Evolutionary conservation across 2,797 vertebrate genomes (phyloP), one percentile per base, ranked within the genome.

Genomic region (Myripristis murdjan): DNA sequence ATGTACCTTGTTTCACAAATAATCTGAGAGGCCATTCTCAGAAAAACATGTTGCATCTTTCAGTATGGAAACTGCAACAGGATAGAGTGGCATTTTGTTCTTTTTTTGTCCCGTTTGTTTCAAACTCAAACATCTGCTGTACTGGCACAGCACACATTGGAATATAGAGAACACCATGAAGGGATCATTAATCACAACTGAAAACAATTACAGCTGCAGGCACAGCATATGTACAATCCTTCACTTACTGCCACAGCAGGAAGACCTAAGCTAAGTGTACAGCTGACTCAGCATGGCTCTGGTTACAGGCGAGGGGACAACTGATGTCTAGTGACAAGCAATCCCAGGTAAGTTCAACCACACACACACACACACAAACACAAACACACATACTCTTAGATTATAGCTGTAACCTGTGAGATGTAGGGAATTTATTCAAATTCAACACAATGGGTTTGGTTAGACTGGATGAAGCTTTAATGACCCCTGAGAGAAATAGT

Each of bases 151-250:
- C 56, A 60, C 35, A 77, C 24, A 70, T 26, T 47, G 56, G 39
- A 46, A 60, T 23, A 22, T 61, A 28, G 68, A 48, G 52, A 65
- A 61, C 2, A n/a, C 41, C 14, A 55, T 12, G 41, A 70, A 31
- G 22, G 26, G 37, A 60, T 24, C 37, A 73, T 83, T 75, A 72
- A 79, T 90, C 73, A 84, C 70, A 76, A 62, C 18, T 20, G 35
- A 59, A 85, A 71, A 15, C 39, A 33, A 75, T 54, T 73, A 65
- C 48, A 44, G 58, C 70, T 18, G 31, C 56, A 59, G 53, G 16
- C n/a, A 53, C 15, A 58, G 26, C 6, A 0, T 4, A 61, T 48
- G 63, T 48, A 49, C 44, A 64, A 55, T 39, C 41, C 43, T 52
- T 74, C 55, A 76, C 61, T 49, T n/a, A 51, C 44, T 76, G 61